phyloP scores from a whole-genome alignment of 2,888 invertebrate genomes.

The Heliconius erato region DNA sequence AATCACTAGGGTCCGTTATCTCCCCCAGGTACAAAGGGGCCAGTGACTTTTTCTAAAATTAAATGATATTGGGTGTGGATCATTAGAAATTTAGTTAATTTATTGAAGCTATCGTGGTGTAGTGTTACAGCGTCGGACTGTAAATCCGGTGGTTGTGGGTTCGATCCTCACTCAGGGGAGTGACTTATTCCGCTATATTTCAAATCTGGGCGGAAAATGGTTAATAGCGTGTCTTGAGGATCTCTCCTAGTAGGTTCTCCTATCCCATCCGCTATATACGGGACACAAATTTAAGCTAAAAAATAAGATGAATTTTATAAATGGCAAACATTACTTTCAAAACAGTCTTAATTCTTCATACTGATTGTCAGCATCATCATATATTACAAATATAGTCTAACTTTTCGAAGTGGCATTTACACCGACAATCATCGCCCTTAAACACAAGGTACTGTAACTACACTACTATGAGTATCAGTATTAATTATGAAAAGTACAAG shows the following conservation, averaged over 20 bases:
- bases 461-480: neutral
- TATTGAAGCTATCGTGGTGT: neutral
- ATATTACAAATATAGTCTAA: neutral
- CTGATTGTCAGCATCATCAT: too few species aligned
- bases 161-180: too few species aligned
- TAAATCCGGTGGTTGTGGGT: neutral
- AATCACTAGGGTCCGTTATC: constrained; percentile 67
- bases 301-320: neutral
- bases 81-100: neutral
- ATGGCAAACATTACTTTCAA: too few species aligned
- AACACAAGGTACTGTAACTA: neutral
- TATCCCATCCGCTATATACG: neutral
- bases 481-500: neutral
- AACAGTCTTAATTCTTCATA: too few species aligned
- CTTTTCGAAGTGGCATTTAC: too few species aligned
- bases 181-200: too few species aligned
- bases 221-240: too few species aligned
- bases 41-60: constrained; percentile 58
- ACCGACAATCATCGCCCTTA: too few species aligned
- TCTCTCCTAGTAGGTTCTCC: too few species aligned
- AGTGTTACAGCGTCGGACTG: neutral
- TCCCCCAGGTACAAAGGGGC: constrained; percentile 64
- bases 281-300: neutral
- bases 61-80: constrained; percentile 9
- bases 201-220: too few species aligned